Evolutionary conservation across 2,888 invertebrate genomes (phyloP).

Genomic region (Pilophorus perplexus): DNA sequence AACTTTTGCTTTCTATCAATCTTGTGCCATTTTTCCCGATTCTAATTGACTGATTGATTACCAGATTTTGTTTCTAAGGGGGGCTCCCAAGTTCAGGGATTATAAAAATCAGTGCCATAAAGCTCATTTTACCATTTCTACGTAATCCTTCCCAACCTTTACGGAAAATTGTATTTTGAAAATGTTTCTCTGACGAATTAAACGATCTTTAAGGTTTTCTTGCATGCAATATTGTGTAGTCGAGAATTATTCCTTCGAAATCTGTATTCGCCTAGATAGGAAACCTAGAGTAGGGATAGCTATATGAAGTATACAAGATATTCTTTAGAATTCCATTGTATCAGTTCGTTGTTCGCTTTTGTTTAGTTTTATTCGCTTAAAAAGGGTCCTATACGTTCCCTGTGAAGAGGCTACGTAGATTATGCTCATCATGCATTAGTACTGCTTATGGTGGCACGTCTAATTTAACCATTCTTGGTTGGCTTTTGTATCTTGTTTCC

Average conservation of each 20-base stretch:
- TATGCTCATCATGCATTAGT: no score
- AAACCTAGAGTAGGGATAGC: constrained; percentile 4
- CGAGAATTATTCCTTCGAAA: background rate
- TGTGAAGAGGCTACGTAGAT: no score
- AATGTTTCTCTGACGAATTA: background rate
- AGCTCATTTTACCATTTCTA: background rate
- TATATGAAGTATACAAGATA: background rate
- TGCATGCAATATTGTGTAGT: constrained; percentile 1
- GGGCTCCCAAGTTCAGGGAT: no score
- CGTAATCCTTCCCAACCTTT: background rate
- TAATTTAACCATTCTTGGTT: no score
- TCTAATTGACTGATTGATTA: no score
- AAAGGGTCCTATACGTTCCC: no score
- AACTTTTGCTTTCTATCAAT: background rate
- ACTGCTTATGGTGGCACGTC: no score
- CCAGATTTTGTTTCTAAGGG: no score
- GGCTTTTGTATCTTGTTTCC: no score
- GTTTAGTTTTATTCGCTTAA: constrained; percentile 1
- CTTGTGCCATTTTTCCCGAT: background rate
- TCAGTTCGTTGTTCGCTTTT: background rate
- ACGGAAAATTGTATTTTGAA: background rate
- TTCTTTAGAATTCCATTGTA: background rate
- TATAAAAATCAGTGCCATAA: constrained; percentile 2
- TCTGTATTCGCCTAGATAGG: constrained; percentile 5
- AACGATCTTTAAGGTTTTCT: background rate